Conservation (phyloP, 1,140 invertebrate genomes). For the Sarcophaga peregrina region DNA sequence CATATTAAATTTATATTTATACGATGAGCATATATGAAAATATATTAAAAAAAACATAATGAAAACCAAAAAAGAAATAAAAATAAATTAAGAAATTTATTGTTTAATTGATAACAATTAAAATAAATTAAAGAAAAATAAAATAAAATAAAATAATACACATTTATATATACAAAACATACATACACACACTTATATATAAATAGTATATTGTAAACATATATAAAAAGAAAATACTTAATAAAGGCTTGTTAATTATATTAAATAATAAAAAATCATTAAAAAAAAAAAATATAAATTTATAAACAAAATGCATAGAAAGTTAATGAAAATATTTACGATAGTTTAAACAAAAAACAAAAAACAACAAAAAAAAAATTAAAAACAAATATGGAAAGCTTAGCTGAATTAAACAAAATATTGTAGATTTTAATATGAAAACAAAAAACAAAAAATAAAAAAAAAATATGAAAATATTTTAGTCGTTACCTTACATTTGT, state of each 20-base stretch:
- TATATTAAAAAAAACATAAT: too few species aligned
- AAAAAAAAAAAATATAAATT: not conserved
- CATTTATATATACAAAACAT: too few species aligned
- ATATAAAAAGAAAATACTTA: not conserved
- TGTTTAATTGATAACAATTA: constrained; percentile 24
- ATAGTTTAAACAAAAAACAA: not conserved
- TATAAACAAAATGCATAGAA: constrained; percentile 5
- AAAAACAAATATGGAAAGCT: constrained; percentile 10
- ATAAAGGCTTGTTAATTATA: constrained; percentile 19
- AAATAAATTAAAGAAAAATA: not conserved
- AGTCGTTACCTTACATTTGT: too few species aligned
- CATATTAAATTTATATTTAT: too few species aligned
- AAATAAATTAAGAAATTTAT: not conserved
- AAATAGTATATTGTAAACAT: constrained; percentile 1
- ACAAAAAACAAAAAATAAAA: too few species aligned
- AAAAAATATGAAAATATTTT: too few species aligned
- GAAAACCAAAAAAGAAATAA: too few species aligned
- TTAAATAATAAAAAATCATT: too few species aligned
- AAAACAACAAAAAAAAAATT: not conserved
- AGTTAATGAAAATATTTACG: constrained; percentile 11
- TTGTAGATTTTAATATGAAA: not conserved
- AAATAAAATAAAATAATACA: too few species aligned
- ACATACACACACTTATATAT: too few species aligned
- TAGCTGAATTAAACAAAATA: constrained; percentile 6
- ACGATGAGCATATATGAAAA: too few species aligned